Evolutionary conservation across 2,888 invertebrate species (phyloP).

Genomic region (Melipona bicolor): DNA sequence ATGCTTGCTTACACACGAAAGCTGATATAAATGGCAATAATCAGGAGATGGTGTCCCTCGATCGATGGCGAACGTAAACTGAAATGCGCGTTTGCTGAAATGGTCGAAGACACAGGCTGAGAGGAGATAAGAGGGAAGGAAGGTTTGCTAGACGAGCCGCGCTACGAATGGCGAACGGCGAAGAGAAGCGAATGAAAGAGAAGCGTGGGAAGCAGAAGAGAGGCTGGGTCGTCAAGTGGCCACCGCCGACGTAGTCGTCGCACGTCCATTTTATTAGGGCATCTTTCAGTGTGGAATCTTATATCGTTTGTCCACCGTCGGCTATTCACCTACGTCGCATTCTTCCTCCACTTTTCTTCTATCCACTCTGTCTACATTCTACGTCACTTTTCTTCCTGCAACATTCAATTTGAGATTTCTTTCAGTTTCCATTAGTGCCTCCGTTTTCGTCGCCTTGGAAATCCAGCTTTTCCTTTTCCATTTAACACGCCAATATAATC

Average conservation of each 20-base stretch:
- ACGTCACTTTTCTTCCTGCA: conserved; percentile 42
- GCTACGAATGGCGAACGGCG: conserved; percentile 42
- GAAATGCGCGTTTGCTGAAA: conserved; percentile 67
- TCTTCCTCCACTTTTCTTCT: conserved; percentile 33
- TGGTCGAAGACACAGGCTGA: conserved; percentile 59
- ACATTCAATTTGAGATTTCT: conserved; percentile 48
- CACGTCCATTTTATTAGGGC: conserved; percentile 81
- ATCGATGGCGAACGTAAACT: conserved; percentile 68
- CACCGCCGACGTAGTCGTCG: conserved; percentile 70
- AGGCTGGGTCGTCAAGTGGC: conserved; percentile 75
- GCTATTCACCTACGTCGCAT: conserved; percentile 68
- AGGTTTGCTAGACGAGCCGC: conserved; percentile 48
- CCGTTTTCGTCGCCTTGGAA: not conserved
- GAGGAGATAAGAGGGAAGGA: conserved; percentile 39
- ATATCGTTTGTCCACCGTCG: conserved; percentile 79
- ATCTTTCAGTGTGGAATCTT: conserved; percentile 80
- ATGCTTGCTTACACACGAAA: conserved; percentile 14
- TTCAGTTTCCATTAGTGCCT: conserved; percentile 23
- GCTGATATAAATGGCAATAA: conserved; percentile 43
- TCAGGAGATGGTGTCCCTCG: conserved; percentile 55
- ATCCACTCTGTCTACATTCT: conserved; percentile 39
- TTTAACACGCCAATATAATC: not conserved
- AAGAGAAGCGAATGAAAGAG: conserved; percentile 60
- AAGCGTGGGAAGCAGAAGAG: conserved; percentile 64
- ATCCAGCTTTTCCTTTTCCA: not conserved